These are phyloP conservation scores for Cataglyphis hispanica DNA, from an alignment of 1,140 invertebrate genomes.

Conservation along the genomic window DNA sequence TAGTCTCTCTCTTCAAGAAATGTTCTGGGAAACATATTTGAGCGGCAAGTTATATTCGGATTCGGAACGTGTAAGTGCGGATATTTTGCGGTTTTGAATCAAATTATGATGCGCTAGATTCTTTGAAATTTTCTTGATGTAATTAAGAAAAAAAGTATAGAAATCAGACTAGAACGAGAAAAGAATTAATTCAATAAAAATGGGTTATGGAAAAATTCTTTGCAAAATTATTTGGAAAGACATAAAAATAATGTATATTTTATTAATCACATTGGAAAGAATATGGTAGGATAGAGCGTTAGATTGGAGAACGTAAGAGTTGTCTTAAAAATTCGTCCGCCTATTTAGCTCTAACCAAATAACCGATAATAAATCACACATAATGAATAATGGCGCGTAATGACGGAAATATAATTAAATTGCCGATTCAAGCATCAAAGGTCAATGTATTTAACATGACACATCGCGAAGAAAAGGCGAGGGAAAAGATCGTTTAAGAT, in stretches of 20 bases:
- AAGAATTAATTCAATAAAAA: too few relatives aligned
- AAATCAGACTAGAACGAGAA: too few relatives aligned
- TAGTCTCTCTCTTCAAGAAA: too few relatives aligned
- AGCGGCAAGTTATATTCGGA: too few relatives aligned
- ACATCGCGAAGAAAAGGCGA: not conserved
- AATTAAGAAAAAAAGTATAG: too few relatives aligned
- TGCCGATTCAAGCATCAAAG: constrained; percentile 15
- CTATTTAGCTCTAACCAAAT: constrained; percentile 22
- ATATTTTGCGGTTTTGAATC: too few relatives aligned
- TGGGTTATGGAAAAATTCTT: too few relatives aligned
- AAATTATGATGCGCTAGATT: too few relatives aligned
- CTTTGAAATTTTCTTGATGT: too few relatives aligned
- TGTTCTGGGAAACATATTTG: too few relatives aligned
- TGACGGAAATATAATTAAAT: constrained; percentile 25
- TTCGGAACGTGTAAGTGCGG: too few relatives aligned
- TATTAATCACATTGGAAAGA: not conserved
- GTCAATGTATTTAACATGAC: constrained; percentile 20
- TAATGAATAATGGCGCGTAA: constrained; percentile 4
- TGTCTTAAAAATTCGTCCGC: constrained; percentile 18
- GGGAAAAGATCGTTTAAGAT: constrained; percentile 9
- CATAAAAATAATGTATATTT: not conserved
- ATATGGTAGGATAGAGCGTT: not conserved
- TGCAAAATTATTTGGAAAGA: too few relatives aligned
- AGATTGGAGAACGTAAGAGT: not conserved
- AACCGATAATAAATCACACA: not conserved